These are phyloP conservation scores for Fissipunctia ypsillon DNA, from an alignment of 2,888 invertebrate genomes.

Conservation along the genomic window DNA sequence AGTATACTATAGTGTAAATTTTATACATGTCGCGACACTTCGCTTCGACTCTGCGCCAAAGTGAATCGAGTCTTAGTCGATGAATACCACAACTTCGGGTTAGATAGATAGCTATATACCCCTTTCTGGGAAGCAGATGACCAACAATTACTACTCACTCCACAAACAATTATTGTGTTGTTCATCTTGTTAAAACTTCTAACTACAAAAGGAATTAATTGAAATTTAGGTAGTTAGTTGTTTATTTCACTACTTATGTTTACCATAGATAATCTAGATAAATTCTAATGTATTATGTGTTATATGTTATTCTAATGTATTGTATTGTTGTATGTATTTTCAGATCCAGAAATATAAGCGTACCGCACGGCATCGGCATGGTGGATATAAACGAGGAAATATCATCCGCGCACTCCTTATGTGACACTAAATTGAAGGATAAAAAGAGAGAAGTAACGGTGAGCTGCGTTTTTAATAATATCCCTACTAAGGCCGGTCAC, in stretches of 20 bases:
- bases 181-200: conserved; percentile 1
- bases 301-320: too few species aligned
- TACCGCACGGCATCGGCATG: conserved; percentile 66
- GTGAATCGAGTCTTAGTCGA: neutral
- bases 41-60: neutral
- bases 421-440: neutral
- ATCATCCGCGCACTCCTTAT: neutral
- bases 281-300: too few species aligned
- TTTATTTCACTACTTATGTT: too few species aligned
- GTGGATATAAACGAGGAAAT: conserved; percentile 10
- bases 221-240: neutral
- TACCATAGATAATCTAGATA: too few species aligned
- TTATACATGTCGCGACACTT: neutral
- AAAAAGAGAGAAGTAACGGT: conserved; percentile 20
- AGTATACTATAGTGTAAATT: neutral
- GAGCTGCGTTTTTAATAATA: conserved; percentile 12
- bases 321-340: too few species aligned
- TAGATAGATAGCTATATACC: neutral
- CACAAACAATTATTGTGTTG: neutral
- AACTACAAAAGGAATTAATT: neutral
- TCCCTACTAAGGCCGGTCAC: neutral
- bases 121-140: neutral
- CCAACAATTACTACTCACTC: neutral
- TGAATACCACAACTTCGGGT: neutral
- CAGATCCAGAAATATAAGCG: conserved; percentile 85